Base-by-base conservation (phyloP, 2,888 invertebrate genomes). In the Diabrotica balteata region DNA sequence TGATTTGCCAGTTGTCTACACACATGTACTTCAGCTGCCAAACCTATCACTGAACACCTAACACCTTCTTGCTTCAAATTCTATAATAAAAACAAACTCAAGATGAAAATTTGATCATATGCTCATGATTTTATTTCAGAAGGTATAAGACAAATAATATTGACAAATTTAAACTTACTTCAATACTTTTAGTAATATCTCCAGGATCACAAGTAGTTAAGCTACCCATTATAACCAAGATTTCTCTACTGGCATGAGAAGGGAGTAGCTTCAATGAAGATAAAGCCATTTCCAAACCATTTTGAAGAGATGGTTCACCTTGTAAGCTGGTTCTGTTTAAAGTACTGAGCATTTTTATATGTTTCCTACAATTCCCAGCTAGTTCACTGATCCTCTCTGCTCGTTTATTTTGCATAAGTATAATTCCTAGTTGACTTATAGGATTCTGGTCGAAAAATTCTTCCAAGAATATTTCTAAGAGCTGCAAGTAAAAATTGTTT, bases 401-500 rank as follows among this genome's bases (percentile, higher is more conserved):
- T 75, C 96, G 87, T 84, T 98, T 98, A 81, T 97, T 97, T 79
- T 93, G 92, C 80, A 97, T 93, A 8, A 91, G 87, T 72, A 99
- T 93, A 49, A 99, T 86, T 42, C 98, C 98, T 73, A 99, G 86
- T 84, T 99, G 99, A 81, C 98, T 97, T 63, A 99, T 93, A 8
- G 99, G 99, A 85, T 99, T 99, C 84, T 98, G 97, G 84, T 98
- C 98, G 84, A 98, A 98, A 82, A 95, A 99, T 82, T 98, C 97
- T 77, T 97, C 95, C 67, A 99, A 90, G 83, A 98, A 99, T 72
- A 91, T 90, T 85, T 97, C 95, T 69, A 99, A 82, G 10, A 97
- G 86, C 95, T 96, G 82, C 11, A 64, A 17, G 17, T 17, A 63
- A 32, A 32, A 32, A 32, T 32, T 32, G 32, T 2, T 32, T 32